phyloP scores from a whole-genome alignment of 2,797 vertebrate genomes.

The Sarcoramphus papa region DNA sequence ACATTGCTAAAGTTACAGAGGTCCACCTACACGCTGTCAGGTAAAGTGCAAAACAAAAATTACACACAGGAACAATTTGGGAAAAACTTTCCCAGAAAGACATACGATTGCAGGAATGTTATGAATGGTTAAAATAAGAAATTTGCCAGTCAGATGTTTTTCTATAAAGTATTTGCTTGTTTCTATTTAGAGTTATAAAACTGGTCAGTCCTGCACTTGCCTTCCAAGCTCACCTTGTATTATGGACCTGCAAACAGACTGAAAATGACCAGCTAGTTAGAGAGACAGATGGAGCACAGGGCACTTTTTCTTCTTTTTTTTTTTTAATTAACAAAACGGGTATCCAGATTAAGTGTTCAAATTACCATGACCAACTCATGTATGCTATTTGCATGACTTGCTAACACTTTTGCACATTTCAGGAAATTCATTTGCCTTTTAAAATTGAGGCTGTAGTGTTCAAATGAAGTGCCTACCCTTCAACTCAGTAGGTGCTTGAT shows the following conservation, averaged over 20 bases:
- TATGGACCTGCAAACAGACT: not conserved
- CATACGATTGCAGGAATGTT: not conserved
- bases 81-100: not conserved
- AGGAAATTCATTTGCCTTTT: conserved; percentile 56
- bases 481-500: conserved; percentile 65
- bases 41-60: not conserved
- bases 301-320: not conserved
- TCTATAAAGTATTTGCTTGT: not conserved
- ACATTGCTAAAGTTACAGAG: not conserved
- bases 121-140: not conserved
- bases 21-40: not conserved
- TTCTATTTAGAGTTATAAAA: not conserved
- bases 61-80: not conserved
- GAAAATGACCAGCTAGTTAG: conserved; percentile 1
- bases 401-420: conserved; percentile 40
- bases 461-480: conserved; percentile 53
- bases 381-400: conserved; percentile 20
- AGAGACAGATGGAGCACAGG: not conserved
- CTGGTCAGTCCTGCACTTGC: not conserved
- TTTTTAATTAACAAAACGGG: not conserved
- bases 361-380: not conserved
- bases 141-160: not conserved
- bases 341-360: not conserved
- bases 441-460: conserved; percentile 16
- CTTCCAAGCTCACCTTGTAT: not conserved